These are phyloP conservation scores for Cacajao melanocephalus DNA, from an alignment of 2,797 vertebrate species.

Conservation along the genomic window DNA sequence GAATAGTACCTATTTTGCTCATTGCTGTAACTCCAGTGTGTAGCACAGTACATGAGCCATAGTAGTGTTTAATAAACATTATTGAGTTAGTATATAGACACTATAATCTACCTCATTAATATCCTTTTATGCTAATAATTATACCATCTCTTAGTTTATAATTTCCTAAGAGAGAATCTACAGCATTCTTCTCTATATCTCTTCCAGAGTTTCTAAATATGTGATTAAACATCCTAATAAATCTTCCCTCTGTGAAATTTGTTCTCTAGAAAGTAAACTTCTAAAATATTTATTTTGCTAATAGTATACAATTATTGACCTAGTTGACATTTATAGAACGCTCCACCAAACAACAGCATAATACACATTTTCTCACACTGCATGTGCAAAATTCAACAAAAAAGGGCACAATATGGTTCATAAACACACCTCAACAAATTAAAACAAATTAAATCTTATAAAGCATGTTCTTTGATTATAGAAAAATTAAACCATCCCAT, in stretches of 20 bases:
- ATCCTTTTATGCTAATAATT: neutral
- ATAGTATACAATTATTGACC: neutral
- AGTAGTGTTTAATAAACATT: neutral
- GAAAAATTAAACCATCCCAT: neutral
- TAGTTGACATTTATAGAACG: neutral
- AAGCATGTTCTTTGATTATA: neutral
- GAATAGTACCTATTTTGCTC: neutral
- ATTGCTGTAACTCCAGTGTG: neutral
- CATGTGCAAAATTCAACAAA: neutral
- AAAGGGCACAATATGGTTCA: neutral
- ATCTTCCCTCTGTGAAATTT: neutral
- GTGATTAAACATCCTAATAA: neutral
- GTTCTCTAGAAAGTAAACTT: neutral
- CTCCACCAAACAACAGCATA: neutral
- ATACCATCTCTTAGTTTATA: neutral
- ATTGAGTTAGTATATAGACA: neutral
- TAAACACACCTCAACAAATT: neutral
- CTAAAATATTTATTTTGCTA: neutral
- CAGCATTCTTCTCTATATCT: neutral
- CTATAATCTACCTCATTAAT: neutral
- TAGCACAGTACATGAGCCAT: neutral
- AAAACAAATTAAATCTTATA: neutral
- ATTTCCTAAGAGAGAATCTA: neutral
- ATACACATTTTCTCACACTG: neutral
- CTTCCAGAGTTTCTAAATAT: neutral